Base-by-base conservation (phyloP, 2,113 vertebrate genomes). In the Martes martes region DNA sequence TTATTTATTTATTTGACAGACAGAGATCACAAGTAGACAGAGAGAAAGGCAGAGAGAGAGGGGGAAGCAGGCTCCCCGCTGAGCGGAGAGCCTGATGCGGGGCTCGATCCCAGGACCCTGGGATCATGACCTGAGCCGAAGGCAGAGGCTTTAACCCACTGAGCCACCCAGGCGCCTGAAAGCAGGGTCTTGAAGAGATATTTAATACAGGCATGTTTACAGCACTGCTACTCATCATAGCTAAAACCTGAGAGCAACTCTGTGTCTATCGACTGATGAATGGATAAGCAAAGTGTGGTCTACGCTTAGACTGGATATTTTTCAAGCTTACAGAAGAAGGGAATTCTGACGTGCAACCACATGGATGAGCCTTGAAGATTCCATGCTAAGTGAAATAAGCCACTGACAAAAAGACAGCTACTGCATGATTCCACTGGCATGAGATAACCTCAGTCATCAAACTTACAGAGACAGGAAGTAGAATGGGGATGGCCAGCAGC, bases 151-250 rank as follows among this genome's bases (percentile, higher is more conserved):
- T n/a, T n/a, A n/a, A n/a, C n/a, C n/a, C n/a, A n/a, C n/a, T n/a
- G n/a, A n/a, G n/a, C n/a, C n/a, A n/a, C n/a, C n/a, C n/a, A n/a
- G n/a, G n/a, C n/a, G n/a, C n/a, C 3, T 16, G 31, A 83, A 83
- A 83, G 33, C 11, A 19, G 45, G 13, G 13, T 67, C n/a, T 93
- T 3, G 24, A 86, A 36, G n/a, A 63, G 26, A 45, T 50, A 9
- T 67, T n/a, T 59, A 36, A 7, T 55, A 47, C 15, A 4, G 14
- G 26, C 1, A 0, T 26, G 3, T 65, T 52, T 59, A 42, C 21
- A 65, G 57, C 92, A 67, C 19, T 28, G 16, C 33, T 55, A 18
- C 52, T 50, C 13, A 7, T 33, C 23, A 5, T 55, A 76, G n/a
- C n/a, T 24, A 21, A 50, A 86, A 36, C 15, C 31, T 13, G 28